phyloP scores from a whole-genome alignment of 2,113 vertebrate genomes.

The Dicrurus megarhynchus region DNA sequence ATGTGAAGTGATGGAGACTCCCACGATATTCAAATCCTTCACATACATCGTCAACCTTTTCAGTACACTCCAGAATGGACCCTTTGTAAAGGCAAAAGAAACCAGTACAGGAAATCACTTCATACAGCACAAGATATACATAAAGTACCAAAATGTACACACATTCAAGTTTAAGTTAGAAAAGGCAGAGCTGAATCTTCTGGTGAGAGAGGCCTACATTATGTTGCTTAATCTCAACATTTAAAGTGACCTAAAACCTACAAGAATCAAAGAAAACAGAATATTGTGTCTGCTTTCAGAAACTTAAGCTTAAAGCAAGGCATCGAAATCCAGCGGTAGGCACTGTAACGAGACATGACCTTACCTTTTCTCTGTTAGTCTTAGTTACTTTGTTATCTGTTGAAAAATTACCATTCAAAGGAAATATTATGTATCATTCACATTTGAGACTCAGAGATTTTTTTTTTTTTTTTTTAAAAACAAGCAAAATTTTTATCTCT shows the following conservation, averaged over 20 bases:
- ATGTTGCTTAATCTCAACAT: constrained; percentile 29
- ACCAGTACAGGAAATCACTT: constrained; percentile 31
- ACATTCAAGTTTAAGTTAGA: constrained; percentile 33
- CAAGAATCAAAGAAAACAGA: constrained; percentile 30
- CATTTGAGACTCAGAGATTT: constrained; percentile 53
- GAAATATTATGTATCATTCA: constrained; percentile 30
- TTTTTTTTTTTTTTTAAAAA: neutral
- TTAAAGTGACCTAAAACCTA: constrained; percentile 58
- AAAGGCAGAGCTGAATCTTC: neutral
- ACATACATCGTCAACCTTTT: neutral
- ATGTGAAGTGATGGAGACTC: constrained; percentile 44
- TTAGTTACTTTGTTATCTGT: constrained; percentile 42
- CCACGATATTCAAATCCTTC: neutral
- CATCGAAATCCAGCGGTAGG: neutral
- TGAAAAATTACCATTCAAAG: constrained; percentile 49
- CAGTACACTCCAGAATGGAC: neutral
- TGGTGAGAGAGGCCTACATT: constrained; percentile 36
- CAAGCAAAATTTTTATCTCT: constrained; percentile 28
- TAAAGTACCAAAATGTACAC: constrained; percentile 27
- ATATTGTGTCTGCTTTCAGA: constrained; percentile 21
- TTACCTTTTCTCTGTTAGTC: constrained; percentile 42
- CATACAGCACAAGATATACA: constrained; percentile 59
- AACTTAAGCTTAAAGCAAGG: constrained; percentile 37
- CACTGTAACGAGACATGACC: neutral
- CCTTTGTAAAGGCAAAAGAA: constrained; percentile 36